Evolutionary conservation across 1,140 invertebrate species (phyloP).

Genomic region (Drosophila leontia): DNA sequence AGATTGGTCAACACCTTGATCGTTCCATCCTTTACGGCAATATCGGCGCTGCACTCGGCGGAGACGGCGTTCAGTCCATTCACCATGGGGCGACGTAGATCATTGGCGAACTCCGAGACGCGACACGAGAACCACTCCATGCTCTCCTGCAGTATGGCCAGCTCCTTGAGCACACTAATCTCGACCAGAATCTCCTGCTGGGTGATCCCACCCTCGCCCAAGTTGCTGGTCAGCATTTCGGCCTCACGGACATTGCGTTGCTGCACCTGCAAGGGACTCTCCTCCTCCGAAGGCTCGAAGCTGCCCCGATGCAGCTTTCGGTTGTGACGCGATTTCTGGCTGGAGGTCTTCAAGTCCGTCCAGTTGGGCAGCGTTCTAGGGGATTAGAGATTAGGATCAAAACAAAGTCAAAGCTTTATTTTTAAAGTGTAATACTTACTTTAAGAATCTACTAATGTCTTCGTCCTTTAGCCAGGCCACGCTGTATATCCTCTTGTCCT

Average conservation of each 20-base stretch:
- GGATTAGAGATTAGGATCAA: conserved; percentile 12
- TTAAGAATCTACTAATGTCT: conserved; percentile 95
- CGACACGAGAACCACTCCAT: conserved; percentile 91
- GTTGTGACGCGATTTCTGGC: conserved; percentile 82
- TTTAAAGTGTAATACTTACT: conserved; percentile 85
- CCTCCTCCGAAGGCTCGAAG: conserved; percentile 87
- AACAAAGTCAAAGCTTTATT: not conserved
- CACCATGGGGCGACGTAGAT: conserved; percentile 84
- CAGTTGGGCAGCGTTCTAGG: conserved; percentile 93
- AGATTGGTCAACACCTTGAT: conserved; percentile 87
- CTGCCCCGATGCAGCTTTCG: conserved; percentile 71
- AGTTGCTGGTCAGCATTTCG: conserved; percentile 94
- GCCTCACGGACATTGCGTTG: conserved; percentile 94
- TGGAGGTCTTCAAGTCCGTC: conserved; percentile 89
- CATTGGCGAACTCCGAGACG: conserved; percentile 86
- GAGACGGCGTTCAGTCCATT: conserved; percentile 67
- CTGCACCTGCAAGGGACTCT: conserved; percentile 91
- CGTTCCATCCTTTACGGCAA: conserved; percentile 82
- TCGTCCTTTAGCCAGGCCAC: conserved; percentile 97
- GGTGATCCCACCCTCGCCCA: conserved; percentile 93
- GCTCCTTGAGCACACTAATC: conserved; percentile 90
- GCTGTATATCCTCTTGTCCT: conserved; percentile 93
- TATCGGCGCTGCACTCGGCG: conserved; percentile 58
- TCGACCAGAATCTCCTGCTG: conserved; percentile 93
- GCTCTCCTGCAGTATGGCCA: conserved; percentile 96